These are phyloP conservation scores for Ictidomys tridecemlineatus DNA, from an alignment of 2,113 vertebrate species.

Conservation along the genomic window DNA sequence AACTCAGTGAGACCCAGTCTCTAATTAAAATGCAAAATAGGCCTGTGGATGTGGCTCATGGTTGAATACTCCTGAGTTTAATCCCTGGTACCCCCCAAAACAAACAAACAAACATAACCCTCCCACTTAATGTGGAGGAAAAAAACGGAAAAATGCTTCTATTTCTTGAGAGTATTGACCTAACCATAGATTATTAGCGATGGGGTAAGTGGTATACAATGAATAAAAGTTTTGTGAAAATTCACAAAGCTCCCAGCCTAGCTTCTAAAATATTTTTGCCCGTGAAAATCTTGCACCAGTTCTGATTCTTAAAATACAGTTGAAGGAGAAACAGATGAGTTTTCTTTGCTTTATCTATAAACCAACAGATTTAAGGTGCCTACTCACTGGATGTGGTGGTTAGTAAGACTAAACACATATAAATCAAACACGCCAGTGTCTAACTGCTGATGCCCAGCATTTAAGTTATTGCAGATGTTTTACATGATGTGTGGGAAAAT, in stretches of 20 bases:
- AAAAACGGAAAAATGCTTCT: neutral
- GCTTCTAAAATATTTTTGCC: slow-evolving; percentile 64
- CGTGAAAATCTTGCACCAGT: neutral
- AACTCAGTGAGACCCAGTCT: too few relatives aligned
- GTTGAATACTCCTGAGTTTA: too few relatives aligned
- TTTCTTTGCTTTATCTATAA: slow-evolving; percentile 57
- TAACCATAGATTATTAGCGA: slow-evolving; percentile 47
- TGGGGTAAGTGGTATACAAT: neutral
- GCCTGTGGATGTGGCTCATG: too few relatives aligned
- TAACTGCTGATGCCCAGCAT: neutral
- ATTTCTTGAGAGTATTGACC: neutral
- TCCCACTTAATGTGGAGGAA: neutral
- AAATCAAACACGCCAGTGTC: neutral
- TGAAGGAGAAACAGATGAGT: slow-evolving; percentile 73
- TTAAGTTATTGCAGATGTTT: neutral
- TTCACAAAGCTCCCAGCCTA: slow-evolving; percentile 53
- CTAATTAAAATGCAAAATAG: too few relatives aligned
- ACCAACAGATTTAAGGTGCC: slow-evolving; percentile 60
- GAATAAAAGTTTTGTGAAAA: slow-evolving; percentile 53
- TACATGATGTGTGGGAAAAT: neutral
- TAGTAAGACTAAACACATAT: neutral
- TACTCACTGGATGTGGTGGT: neutral
- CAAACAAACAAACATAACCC: too few relatives aligned
- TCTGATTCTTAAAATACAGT: slow-evolving; percentile 68
- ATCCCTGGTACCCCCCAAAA: too few relatives aligned